Percentiles rank a stretch among this genome's conserved stretches.
Conservation (phyloP, 2,797 vertebrate genomes). For the Cryptoblepharus egeriae region DNA sequence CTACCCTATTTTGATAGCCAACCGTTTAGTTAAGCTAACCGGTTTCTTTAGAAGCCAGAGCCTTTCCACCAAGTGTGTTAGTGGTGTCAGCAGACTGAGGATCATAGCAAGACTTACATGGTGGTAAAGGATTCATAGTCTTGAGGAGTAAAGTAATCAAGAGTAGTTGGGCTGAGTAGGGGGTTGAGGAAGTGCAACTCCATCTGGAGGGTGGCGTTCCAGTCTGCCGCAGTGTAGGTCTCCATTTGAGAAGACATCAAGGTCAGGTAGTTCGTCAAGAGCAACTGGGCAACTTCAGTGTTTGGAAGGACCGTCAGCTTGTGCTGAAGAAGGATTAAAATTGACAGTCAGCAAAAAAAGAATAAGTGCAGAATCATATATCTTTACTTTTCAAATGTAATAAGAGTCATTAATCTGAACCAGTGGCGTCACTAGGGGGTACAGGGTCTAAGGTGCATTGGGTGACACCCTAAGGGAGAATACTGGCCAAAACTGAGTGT, state of each 20-base stretch:
- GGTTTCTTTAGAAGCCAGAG: not conserved
- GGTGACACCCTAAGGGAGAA: too few relatives aligned
- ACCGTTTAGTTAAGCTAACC: not conserved
- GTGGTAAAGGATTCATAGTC: conserved; percentile 27
- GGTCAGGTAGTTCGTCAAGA: conserved; percentile 45
- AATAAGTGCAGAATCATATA: too few relatives aligned
- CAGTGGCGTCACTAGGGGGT: too few relatives aligned
- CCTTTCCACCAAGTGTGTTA: not conserved
- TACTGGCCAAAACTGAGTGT: too few relatives aligned
- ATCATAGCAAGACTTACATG: conserved; percentile 46
- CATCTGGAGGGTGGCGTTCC: conserved; percentile 30
- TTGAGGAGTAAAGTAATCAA: not conserved
- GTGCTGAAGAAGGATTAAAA: not conserved
- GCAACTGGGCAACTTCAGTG: not conserved
- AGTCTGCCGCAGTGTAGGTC: conserved; percentile 2
- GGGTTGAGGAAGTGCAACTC: conserved; percentile 22
- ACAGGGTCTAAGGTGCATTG: too few relatives aligned
- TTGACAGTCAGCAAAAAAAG: not conserved
- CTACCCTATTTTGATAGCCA: too few relatives aligned
- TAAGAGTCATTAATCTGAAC: not conserved
- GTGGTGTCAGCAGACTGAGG: not conserved
- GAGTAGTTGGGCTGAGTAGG: not conserved
- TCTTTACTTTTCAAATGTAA: too few relatives aligned
- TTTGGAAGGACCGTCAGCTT: conserved; percentile 28
- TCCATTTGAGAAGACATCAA: not conserved